These are phyloP conservation scores for Ptychodera flava DNA, from an alignment of 35 echinoderm and acorn worm species.

Conservation along the genomic window DNA sequence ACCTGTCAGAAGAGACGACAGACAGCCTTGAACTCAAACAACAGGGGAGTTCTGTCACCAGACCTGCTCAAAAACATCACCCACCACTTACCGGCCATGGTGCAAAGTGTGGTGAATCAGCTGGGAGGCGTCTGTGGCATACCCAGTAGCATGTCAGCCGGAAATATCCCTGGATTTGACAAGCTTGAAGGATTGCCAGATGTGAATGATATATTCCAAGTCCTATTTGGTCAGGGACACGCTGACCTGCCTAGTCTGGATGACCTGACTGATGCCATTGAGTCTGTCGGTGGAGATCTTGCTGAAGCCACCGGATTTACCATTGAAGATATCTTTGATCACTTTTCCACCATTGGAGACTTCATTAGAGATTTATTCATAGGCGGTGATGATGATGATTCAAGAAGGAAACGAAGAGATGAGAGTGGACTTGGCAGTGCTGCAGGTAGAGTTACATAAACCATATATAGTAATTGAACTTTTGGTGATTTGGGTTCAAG, in stretches of 20 bases:
- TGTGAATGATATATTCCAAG: background rate
- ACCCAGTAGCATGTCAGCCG: background rate
- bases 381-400: background rate
- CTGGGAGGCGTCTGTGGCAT: background rate
- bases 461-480: too few relatives aligned
- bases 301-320: background rate
- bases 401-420: background rate
- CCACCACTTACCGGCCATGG: background rate
- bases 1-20: background rate
- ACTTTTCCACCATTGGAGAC: background rate
- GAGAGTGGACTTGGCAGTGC: background rate
- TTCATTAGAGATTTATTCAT: background rate
- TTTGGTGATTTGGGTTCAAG: too few relatives aligned
- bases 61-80: background rate
- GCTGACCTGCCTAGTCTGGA: background rate
- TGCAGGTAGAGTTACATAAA: too few relatives aligned
- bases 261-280: background rate
- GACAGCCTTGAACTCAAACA: background rate
- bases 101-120: background rate
- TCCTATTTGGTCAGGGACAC: background rate
- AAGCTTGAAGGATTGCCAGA: background rate
- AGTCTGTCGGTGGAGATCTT: background rate
- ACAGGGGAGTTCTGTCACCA: background rate
- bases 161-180: background rate
- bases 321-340: background rate